These are phyloP conservation scores for Petromus typicus DNA, from an alignment of 2,113 vertebrate genomes.

Conservation along the genomic window DNA sequence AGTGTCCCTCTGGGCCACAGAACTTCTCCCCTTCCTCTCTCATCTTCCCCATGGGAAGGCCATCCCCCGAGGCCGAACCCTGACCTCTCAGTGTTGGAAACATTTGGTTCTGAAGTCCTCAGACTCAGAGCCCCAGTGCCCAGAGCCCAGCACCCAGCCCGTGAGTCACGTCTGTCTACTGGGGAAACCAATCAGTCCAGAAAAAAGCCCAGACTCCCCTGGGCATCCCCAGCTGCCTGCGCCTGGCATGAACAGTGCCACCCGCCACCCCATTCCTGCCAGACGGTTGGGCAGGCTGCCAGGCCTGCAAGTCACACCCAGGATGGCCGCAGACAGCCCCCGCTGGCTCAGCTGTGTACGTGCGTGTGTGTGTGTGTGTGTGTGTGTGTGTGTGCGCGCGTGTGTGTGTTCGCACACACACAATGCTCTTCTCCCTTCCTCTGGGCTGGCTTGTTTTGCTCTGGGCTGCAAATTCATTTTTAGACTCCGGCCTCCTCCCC, in stretches of 20 bases:
- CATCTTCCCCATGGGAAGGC: accelerated
- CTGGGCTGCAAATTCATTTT: conserved; percentile 82
- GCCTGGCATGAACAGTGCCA: conserved; percentile 47
- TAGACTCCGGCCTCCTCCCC: conserved; percentile 84
- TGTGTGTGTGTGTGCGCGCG: not conserved
- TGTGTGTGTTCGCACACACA: accelerated
- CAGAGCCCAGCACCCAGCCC: no score
- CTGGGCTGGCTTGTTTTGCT: conserved; percentile 78
- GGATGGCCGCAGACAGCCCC: conserved; percentile 74
- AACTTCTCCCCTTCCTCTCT: accelerated
- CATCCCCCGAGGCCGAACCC: not conserved
- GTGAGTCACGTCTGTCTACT: conserved; percentile 33
- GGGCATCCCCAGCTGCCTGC: conserved; percentile 74
- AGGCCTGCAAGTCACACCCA: conserved; percentile 36
- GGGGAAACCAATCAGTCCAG: conserved; percentile 55
- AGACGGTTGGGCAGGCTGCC: conserved; percentile 71
- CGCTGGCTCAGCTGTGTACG: conserved; percentile 46
- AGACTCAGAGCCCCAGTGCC: not conserved
- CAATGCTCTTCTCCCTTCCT: not conserved
- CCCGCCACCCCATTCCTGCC: conserved; percentile 58
- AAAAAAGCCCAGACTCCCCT: conserved; percentile 57
- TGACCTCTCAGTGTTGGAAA: not conserved
- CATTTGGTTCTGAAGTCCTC: not conserved
- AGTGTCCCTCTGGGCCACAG: not conserved
- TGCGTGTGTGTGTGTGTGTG: not conserved